Percentiles rank a stretch among this genome's conserved stretches.
These are phyloP conservation scores for Lagenorhynchus albirostris DNA, from an alignment of 2,113 vertebrate genomes.

Conservation along the genomic window DNA sequence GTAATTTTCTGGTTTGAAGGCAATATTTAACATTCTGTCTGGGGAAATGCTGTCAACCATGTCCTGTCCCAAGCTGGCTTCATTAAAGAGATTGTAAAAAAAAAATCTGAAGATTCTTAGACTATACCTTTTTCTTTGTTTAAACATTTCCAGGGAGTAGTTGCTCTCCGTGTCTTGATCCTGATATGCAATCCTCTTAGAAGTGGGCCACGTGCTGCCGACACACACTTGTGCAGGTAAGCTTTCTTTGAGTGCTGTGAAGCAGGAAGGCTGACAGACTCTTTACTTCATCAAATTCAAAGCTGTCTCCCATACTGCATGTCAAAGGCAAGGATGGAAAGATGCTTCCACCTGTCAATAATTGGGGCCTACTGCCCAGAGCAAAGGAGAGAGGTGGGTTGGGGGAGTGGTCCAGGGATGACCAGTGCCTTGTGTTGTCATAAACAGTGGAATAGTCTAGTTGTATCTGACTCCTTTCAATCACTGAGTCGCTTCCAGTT, in stretches of 20 bases:
- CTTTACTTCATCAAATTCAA: background rate
- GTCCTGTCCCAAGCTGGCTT: slow-evolving; percentile 31
- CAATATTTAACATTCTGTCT: slow-evolving; percentile 51
- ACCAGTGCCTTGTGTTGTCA: background rate
- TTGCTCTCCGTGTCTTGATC: background rate
- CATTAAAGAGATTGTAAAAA: slow-evolving; percentile 32
- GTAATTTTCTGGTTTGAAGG: slow-evolving; percentile 68
- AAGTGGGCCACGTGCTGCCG: background rate
- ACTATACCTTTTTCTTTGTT: background rate
- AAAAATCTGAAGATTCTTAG: slow-evolving; percentile 34
- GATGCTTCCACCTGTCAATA: background rate
- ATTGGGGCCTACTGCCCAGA: background rate
- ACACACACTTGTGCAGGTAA: rapidly evolving
- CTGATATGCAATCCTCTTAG: background rate
- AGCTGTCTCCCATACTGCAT: background rate
- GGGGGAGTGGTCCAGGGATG: too few species aligned
- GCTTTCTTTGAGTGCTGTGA: background rate
- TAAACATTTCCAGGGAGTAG: background rate
- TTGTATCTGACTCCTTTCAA: background rate
- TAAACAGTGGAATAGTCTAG: background rate
- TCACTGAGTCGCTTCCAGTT: background rate
- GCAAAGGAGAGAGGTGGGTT: background rate
- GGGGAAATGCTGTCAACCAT: slow-evolving; percentile 56
- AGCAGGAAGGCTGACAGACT: background rate
- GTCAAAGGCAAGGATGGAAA: background rate